These are phyloP conservation scores for Argyresthia albistria DNA, from an alignment of 2,888 invertebrate genomes.

Conservation along the genomic window DNA sequence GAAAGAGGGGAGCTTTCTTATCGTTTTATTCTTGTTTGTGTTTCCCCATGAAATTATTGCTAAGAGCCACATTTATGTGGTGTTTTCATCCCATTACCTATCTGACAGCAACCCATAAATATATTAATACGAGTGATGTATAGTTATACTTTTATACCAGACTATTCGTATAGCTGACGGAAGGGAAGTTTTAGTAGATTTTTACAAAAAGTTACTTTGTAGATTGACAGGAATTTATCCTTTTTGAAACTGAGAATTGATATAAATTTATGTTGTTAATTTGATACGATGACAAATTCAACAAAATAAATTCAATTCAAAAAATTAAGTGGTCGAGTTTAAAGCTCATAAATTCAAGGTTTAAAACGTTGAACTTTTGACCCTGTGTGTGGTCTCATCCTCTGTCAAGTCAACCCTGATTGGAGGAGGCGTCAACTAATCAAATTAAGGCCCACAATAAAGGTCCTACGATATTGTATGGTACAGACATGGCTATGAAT, in stretches of 20 bases:
- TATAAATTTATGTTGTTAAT: not conserved
- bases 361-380: slow-evolving; percentile 44
- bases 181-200: too few species aligned
- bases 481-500: slow-evolving; percentile 12
- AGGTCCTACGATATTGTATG: slow-evolving; percentile 25
- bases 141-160: slow-evolving; percentile 18
- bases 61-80: slow-evolving; percentile 44
- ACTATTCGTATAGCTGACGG: too few species aligned
- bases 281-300: not conserved
- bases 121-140: slow-evolving; percentile 52
- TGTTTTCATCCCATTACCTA: slow-evolving; percentile 69
- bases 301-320: slow-evolving; percentile 25
- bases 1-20: slow-evolving; percentile 5
- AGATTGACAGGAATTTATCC: too few species aligned
- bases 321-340: slow-evolving; percentile 42
- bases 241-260: not conserved
- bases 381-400: slow-evolving; percentile 28
- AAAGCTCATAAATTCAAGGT: slow-evolving; percentile 55
- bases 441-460: slow-evolving; percentile 49
- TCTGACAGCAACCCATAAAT: slow-evolving; percentile 60
- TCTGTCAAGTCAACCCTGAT: slow-evolving; percentile 13
- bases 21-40: slow-evolving; percentile 43
- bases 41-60: slow-evolving; percentile 37
- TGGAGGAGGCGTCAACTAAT: slow-evolving; percentile 40
- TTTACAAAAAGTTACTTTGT: too few species aligned